Percentiles rank a stretch among this genome's conserved stretches.
Conservation (phyloP, 2,888 invertebrate species). For the Sinhomidia bicolor region DNA sequence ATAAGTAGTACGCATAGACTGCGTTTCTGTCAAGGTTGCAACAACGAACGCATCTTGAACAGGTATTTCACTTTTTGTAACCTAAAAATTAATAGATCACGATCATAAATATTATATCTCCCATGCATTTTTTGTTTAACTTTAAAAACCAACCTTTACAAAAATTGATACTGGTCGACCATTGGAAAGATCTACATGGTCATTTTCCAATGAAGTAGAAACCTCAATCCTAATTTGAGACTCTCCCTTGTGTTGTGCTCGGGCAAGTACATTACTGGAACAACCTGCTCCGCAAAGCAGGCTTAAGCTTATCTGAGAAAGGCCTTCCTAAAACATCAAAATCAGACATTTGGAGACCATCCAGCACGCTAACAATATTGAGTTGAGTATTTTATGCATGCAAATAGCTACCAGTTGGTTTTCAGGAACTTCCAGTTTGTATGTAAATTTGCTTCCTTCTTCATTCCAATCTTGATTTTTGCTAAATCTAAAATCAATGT, state of each 20-base stretch:
- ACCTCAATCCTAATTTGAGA: constrained; percentile 36
- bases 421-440: constrained; percentile 30
- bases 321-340: constrained; percentile 4
- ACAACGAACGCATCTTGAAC: constrained; percentile 30
- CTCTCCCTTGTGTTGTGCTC: not conserved
- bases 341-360: not conserved
- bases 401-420: constrained; percentile 36
- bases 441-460: constrained; percentile 40
- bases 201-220: constrained; percentile 37
- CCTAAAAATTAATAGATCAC: constrained; percentile 26
- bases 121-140: too few species aligned
- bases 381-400: too few species aligned
- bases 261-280: constrained; percentile 29
- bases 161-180: constrained; percentile 48
- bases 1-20: not conserved
- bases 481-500: not conserved
- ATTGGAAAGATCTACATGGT: constrained; percentile 35
- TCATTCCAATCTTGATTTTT: constrained; percentile 64
- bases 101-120: not conserved
- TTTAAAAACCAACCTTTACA: constrained; percentile 44
- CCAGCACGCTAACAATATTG: too few species aligned
- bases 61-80: constrained; percentile 57
- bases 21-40: constrained; percentile 17
- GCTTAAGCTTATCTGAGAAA: not conserved
- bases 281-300: constrained; percentile 30